Conservation (phyloP, 2,113 vertebrate species). For the Odocoileus virginianus region DNA sequence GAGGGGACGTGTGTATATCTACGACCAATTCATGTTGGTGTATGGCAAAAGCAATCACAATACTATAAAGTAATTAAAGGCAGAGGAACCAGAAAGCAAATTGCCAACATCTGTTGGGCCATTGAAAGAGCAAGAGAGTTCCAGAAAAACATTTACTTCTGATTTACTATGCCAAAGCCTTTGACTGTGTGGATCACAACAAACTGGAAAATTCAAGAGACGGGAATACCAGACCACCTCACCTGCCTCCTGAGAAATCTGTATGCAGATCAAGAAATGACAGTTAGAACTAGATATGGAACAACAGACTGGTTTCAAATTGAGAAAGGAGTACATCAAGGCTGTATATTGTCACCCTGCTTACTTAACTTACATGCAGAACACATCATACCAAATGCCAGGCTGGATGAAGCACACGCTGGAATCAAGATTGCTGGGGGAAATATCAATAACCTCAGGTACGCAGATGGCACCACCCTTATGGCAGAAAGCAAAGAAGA, state of each 20-base stretch:
- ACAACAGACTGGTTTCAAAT: neutral
- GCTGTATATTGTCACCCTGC: neutral
- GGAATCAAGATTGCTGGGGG: neutral
- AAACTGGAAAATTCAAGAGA: neutral
- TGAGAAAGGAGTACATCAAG: neutral
- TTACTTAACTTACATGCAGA: neutral
- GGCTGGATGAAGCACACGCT: neutral
- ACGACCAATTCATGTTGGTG: neutral
- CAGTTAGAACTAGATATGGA: neutral
- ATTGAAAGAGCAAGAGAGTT: neutral
- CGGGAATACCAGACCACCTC: neutral
- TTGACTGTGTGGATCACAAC: neutral
- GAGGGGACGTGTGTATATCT: neutral
- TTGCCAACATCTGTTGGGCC: neutral
- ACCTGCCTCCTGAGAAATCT: neutral
- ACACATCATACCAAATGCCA: fast-evolving
- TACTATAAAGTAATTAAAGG: neutral
- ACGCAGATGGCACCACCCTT: neutral
- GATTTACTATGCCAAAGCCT: neutral
- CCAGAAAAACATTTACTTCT: neutral
- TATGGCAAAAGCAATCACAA: neutral
- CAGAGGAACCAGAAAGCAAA: neutral
- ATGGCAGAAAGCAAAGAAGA: neutral
- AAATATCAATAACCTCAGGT: neutral
- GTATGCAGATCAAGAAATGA: neutral